A percentile compares a stretch with the other conserved stretches of the same genome.
Evolutionary conservation across 1,140 invertebrate species (phyloP).

Genomic region (Phortica variegata): DNA sequence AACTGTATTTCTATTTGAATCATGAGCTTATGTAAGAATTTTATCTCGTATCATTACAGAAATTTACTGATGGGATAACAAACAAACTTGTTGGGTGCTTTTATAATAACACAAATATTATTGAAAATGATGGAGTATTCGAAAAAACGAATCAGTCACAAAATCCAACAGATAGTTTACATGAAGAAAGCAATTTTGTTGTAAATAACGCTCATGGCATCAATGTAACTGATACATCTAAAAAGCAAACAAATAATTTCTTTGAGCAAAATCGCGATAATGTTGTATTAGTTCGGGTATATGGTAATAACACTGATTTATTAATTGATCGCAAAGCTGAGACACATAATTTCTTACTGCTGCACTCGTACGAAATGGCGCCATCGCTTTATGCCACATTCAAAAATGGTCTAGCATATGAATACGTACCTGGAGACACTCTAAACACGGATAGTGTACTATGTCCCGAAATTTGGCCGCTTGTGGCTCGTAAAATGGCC

Average conservation of each 20-base stretch:
- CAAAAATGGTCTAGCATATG: conserved; percentile 91
- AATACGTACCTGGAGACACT: conserved; percentile 83
- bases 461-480: conserved; percentile 68
- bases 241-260: conserved; percentile 28
- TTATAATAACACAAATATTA: conserved; percentile 37
- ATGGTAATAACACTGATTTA: conserved; percentile 91
- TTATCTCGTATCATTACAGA: conserved; percentile 61
- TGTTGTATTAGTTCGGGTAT: conserved; percentile 84
- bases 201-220: too few species aligned
- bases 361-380: conserved; percentile 76
- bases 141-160: conserved; percentile 26
- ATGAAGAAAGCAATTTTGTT: not conserved
- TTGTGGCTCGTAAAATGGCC: conserved; percentile 79
- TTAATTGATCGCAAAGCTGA: conserved; percentile 88
- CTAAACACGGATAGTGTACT: conserved; percentile 71
- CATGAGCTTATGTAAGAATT: too few species aligned
- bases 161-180: conserved; percentile 8
- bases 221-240: not conserved
- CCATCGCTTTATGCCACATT: conserved; percentile 88
- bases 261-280: conserved; percentile 62
- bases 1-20: not conserved
- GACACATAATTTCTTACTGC: conserved; percentile 68
- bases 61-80: conserved; percentile 93
- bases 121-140: conserved; percentile 27
- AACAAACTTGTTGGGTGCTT: conserved; percentile 88